A percentile compares a stretch with the other conserved stretches of the same genome.
These are phyloP conservation scores for Drosophila phalerata DNA, from an alignment of 2,888 invertebrate genomes.

Conservation along the genomic window DNA sequence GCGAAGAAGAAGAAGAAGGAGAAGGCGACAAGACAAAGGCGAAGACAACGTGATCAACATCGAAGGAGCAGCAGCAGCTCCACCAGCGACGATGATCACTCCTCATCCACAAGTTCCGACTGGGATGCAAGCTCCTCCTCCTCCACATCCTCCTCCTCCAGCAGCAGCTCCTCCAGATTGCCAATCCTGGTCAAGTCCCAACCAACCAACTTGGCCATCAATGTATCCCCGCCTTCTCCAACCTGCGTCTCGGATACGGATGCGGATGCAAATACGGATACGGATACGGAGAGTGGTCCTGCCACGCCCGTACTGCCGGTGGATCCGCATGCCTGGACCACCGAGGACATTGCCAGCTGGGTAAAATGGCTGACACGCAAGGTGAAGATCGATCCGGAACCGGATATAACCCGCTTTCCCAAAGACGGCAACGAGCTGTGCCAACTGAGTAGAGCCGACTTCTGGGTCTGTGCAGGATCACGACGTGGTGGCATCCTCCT, in stretches of 20 bases:
- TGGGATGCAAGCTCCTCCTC: conserved; percentile 1
- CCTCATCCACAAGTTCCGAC: neutral
- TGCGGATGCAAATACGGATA: neutral
- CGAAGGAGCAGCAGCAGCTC: conserved; percentile 31
- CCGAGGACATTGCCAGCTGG: conserved; percentile 88
- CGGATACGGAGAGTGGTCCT: conserved; percentile 50
- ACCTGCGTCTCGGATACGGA: conserved; percentile 2
- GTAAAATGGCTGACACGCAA: conserved; percentile 88
- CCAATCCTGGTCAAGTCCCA: conserved; percentile 12
- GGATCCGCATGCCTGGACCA: conserved; percentile 89
- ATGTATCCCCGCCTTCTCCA: conserved; percentile 35
- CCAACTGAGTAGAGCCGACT: conserved; percentile 88
- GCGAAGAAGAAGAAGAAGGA: conserved; percentile 42
- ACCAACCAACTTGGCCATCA: neutral
- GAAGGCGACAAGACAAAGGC: conserved; percentile 15
- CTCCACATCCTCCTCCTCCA: conserved; percentile 18
- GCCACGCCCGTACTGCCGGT: conserved; percentile 76
- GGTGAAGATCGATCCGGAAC: conserved; percentile 87
- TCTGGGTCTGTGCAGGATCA: conserved; percentile 87
- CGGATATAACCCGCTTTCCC: conserved; percentile 87
- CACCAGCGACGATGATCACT: neutral
- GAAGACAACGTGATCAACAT: conserved; percentile 19
- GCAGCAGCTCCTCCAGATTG: conserved; percentile 21
- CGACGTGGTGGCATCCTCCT: conserved; percentile 87
- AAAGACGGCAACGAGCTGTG: conserved; percentile 87